These are phyloP conservation scores for Alouatta palliata DNA, from an alignment of 2,113 vertebrate genomes.

Conservation along the genomic window DNA sequence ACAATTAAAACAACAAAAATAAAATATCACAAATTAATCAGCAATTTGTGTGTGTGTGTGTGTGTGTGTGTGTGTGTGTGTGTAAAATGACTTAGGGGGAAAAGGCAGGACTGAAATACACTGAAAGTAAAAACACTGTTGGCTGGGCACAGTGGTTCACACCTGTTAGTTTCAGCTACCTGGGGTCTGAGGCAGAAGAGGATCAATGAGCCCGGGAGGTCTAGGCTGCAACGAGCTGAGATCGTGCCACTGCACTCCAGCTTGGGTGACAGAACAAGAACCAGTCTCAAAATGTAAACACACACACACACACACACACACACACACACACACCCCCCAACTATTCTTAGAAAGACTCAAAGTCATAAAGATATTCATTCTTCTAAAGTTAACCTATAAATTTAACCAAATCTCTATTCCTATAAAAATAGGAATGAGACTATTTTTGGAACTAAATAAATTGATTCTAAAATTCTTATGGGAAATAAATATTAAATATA, in stretches of 20 bases:
- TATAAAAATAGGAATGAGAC: conserved; percentile 23
- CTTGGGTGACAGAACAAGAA: background rate
- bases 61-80: background rate
- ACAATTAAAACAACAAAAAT: conserved; percentile 20
- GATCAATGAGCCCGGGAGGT: background rate
- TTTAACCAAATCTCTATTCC: conserved; percentile 1
- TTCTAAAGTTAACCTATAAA: conserved; percentile 50
- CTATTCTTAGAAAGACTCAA: conserved; percentile 30
- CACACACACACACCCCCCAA: background rate
- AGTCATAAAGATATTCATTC: conserved; percentile 46
- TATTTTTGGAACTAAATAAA: conserved; percentile 59
- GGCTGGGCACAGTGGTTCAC: background rate
- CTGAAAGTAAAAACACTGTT: too few species aligned
- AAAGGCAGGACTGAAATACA: background rate
- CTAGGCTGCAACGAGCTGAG: background rate
- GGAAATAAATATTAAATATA: conserved; percentile 63
- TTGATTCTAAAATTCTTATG: conserved; percentile 48
- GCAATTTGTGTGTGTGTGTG: background rate
- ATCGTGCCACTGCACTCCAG: background rate
- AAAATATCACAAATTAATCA: conserved; percentile 16
- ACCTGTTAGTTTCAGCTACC: background rate
- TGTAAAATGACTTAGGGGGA: background rate
- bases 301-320: background rate
- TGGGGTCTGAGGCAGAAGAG: background rate
- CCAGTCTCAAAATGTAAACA: background rate